Conservation (phyloP, 2,113 vertebrate species). For the Papio anubis region DNA sequence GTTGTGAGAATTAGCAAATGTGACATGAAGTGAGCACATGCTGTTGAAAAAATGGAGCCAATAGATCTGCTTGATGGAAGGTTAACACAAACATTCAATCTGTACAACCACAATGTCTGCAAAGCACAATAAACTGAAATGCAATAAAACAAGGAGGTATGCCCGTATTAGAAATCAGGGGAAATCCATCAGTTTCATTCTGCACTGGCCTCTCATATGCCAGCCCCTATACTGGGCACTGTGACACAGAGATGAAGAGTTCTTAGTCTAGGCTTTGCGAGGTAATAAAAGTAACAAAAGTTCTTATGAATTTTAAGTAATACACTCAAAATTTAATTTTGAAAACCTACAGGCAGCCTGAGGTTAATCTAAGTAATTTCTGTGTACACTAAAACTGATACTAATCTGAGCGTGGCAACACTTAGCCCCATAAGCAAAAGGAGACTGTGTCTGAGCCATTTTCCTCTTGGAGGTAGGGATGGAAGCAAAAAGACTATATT, state of each 20-base stretch:
- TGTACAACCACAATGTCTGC: neutral
- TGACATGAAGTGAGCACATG: neutral
- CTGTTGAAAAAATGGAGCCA: neutral
- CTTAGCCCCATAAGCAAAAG: neutral
- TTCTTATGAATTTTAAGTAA: neutral
- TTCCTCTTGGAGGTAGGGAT: neutral
- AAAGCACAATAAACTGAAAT: neutral
- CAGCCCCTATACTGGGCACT: neutral
- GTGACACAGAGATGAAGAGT: neutral
- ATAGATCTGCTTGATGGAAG: neutral
- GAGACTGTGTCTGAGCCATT: neutral
- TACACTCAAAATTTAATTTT: constrained; percentile 21
- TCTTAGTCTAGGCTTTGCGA: neutral
- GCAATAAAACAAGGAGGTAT: neutral
- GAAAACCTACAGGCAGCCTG: neutral
- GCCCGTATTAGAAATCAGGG: neutral
- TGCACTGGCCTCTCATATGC: rapidly evolving
- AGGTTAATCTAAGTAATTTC: neutral
- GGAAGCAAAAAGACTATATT: neutral
- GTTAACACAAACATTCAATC: neutral
- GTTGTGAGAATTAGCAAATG: neutral
- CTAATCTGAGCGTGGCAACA: neutral
- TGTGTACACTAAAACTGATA: neutral
- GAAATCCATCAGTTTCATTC: neutral
- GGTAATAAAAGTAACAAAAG: neutral